Conservation (phyloP, 1,140 invertebrate species). For the Pteromalus puparum region DNA sequence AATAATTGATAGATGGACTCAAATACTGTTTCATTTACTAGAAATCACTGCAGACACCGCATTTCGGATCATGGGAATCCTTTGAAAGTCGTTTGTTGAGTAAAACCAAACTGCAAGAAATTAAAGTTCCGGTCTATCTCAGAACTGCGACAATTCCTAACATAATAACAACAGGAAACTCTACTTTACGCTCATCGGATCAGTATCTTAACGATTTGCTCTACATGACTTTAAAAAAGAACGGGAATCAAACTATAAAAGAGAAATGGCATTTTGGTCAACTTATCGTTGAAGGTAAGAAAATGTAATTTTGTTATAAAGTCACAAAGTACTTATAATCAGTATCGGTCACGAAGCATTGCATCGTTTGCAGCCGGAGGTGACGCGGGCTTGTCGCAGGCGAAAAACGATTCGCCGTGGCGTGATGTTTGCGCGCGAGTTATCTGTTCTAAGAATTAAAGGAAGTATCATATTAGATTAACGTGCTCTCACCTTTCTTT, state of each 20-base stretch:
- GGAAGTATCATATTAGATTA: no score
- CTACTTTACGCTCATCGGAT: slow-evolving; percentile 52
- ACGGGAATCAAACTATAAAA: slow-evolving; percentile 55
- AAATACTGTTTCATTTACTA: slow-evolving; percentile 32
- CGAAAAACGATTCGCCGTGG: no score
- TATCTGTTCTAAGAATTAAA: no score
- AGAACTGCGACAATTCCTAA: slow-evolving; percentile 48
- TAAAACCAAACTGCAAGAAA: slow-evolving; percentile 62
- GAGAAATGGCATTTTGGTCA: slow-evolving; percentile 57
- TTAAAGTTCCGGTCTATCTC: slow-evolving; percentile 53
- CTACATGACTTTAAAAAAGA: slow-evolving; percentile 59
- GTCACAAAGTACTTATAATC: no score
- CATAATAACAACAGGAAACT: slow-evolving; percentile 54
- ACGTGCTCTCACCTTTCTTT: no score
- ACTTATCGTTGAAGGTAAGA: slow-evolving; percentile 55
- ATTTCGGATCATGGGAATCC: slow-evolving; percentile 58
- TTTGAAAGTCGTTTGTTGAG: slow-evolving; percentile 60
- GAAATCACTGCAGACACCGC: slow-evolving; percentile 55
- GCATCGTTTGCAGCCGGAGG: no score
- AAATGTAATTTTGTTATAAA: background rate
- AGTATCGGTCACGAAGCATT: no score
- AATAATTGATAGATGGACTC: slow-evolving; percentile 3
- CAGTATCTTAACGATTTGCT: slow-evolving; percentile 58
- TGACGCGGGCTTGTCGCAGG: no score
- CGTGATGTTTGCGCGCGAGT: no score